Evolutionary conservation across 2,113 vertebrate genomes (phyloP), one percentile per base, ranked within the genome.

Genomic region (Bos javanicus): DNA sequence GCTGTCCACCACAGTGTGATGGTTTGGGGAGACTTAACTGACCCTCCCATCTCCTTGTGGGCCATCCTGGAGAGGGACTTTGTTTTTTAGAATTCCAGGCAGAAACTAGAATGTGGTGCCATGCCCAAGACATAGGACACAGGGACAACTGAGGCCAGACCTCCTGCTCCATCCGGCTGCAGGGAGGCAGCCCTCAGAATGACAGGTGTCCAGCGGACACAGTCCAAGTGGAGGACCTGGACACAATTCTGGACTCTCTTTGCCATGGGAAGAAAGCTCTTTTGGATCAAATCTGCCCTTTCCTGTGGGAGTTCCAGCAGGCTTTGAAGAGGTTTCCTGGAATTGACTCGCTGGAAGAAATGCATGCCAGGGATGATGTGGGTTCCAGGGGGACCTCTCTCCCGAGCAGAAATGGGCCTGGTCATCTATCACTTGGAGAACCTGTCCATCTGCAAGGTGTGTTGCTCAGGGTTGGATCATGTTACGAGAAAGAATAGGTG

Each of bases 81-180:
- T 21, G 28, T 21, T 21, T 76, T 91, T 33, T 71, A 83, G 36
- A 71, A 67, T 15, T 80, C 7, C 5, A 71, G 60, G 28, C 48
- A 90, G 84, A 89, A 95, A 50, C 14, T 19, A 25, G 17, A 39
- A 76, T 54, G 59, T 57, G n/a, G 9, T 56, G 7, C 60, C 78
- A 2, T 36, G 50, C 50, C 36, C 10, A 52, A 19, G 4, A 33
- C 19, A 21, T 0, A 6, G 39, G 36, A 39, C 21, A 2, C 13
- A 1, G 25, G 46, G 11, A 84, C 16, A 56, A 52, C 0, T 2
- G 19, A 46, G 39, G 43, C 54, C 50, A 2, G 50, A 46, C 59
- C 12, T 43, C 64, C 30, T 28, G 1, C 4, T 36, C 33, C 33
- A 25, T 36, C 28, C 60, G 14, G 6, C 9, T 74, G 56, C 26